Conservation (phyloP, 2,113 vertebrate genomes). For the Hydrochoerus hydrochaeris region DNA sequence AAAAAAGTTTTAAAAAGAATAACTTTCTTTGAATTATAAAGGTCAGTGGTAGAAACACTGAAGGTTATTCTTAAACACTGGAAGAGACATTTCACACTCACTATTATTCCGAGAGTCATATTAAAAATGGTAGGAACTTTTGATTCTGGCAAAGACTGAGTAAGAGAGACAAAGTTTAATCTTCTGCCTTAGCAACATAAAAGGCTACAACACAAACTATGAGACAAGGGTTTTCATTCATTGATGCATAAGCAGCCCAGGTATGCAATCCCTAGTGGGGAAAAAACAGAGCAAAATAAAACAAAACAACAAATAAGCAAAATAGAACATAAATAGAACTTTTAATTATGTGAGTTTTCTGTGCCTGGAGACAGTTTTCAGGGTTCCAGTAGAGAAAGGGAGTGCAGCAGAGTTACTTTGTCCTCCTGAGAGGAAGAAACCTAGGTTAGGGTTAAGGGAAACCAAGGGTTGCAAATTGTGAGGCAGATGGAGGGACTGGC, state of each 20-base stretch:
- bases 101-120: neutral
- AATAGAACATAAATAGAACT: neutral
- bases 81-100: neutral
- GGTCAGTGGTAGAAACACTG: neutral
- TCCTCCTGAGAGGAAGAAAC: neutral
- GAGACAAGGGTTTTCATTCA: neutral
- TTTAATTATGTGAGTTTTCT: neutral
- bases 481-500: neutral
- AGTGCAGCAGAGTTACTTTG: neutral
- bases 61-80: neutral
- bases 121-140: constrained; percentile 36
- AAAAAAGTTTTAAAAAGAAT: neutral
- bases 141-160: neutral
- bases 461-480: neutral
- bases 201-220: constrained; percentile 27
- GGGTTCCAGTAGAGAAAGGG: neutral
- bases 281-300: neutral
- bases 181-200: neutral
- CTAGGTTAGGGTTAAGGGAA: neutral
- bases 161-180: constrained; percentile 3
- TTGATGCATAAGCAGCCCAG: neutral
- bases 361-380: neutral
- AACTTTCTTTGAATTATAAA: constrained; percentile 41
- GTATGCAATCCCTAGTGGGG: neutral
- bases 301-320: neutral